These are phyloP conservation scores for Lagopus leucura DNA, from an alignment of 2,113 vertebrate species.

Conservation along the genomic window DNA sequence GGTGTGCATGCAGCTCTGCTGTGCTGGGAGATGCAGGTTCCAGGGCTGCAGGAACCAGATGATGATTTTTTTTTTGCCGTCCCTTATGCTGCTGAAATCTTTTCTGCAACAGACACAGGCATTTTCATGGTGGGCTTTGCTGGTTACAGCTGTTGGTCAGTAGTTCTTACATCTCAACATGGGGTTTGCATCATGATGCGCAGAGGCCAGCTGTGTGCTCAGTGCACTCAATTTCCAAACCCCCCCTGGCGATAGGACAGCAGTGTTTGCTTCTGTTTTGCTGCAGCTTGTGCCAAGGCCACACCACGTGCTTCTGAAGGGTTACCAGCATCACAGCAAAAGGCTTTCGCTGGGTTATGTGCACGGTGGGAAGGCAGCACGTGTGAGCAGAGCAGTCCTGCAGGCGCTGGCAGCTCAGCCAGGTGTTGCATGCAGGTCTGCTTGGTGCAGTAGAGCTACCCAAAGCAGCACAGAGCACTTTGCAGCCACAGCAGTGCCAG, in stretches of 20 bases:
- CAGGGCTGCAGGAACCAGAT: no score
- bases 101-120: neutral
- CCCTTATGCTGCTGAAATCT: neutral
- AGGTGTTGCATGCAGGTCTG: rapidly evolving
- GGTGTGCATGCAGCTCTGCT: rapidly evolving
- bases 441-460: rapidly evolving
- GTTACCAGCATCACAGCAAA: neutral
- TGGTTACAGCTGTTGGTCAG: rapidly evolving
- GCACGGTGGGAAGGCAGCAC: rapidly evolving
- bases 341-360: rapidly evolving
- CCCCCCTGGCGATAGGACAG: rapidly evolving
- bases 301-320: rapidly evolving
- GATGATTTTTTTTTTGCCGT: neutral
- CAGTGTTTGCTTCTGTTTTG: rapidly evolving
- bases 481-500: neutral
- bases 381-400: rapidly evolving
- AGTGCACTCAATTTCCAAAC: neutral
- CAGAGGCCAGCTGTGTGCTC: rapidly evolving
- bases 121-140: neutral
- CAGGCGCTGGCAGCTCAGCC: neutral
- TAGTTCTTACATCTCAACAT: neutral
- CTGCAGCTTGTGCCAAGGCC: rapidly evolving
- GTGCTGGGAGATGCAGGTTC: no score
- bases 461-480: neutral
- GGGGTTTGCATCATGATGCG: rapidly evolving